These are phyloP conservation scores for Brachyhypopomus gauderio DNA, from an alignment of 2,113 vertebrate genomes.

Conservation along the genomic window DNA sequence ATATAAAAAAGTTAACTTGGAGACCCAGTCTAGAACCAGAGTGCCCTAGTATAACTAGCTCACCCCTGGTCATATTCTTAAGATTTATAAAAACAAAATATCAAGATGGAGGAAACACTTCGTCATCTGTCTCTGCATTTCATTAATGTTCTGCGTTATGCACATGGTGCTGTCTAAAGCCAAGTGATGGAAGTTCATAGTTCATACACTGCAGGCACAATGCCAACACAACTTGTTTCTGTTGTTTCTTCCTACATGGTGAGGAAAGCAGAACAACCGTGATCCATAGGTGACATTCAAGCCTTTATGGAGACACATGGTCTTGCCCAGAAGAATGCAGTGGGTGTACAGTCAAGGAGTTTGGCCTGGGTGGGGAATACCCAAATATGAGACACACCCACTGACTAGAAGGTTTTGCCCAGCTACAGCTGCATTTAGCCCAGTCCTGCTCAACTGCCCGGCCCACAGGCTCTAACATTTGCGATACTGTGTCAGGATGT, in stretches of 20 bases:
- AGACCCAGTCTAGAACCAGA: too few relatives aligned
- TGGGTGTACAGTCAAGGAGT: slow-evolving; percentile 45
- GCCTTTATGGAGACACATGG: slow-evolving; percentile 24
- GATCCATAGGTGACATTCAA: slow-evolving; percentile 43
- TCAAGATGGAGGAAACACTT: too few relatives aligned
- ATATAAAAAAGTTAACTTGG: too few relatives aligned
- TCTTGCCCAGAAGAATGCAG: slow-evolving; percentile 43
- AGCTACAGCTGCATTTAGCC: slow-evolving; percentile 32
- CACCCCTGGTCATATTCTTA: too few relatives aligned
- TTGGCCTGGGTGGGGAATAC: slow-evolving; percentile 34
- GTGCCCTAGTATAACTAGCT: too few relatives aligned
- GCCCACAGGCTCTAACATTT: background rate
- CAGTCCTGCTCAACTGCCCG: background rate
- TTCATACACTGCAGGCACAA: slow-evolving; percentile 3
- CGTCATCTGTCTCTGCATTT: background rate
- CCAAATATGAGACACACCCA: slow-evolving; percentile 31
- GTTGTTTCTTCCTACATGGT: slow-evolving; percentile 31
- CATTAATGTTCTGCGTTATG: background rate
- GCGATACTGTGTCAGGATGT: background rate
- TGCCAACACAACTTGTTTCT: slow-evolving; percentile 21
- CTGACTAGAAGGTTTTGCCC: slow-evolving; percentile 4
- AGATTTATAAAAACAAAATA: too few relatives aligned
- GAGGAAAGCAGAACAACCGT: slow-evolving; percentile 39
- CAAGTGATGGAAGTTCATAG: background rate
- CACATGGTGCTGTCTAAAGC: background rate